Conservation (phyloP, 2,888 invertebrate genomes). For the Chrysolina oricalcia region DNA sequence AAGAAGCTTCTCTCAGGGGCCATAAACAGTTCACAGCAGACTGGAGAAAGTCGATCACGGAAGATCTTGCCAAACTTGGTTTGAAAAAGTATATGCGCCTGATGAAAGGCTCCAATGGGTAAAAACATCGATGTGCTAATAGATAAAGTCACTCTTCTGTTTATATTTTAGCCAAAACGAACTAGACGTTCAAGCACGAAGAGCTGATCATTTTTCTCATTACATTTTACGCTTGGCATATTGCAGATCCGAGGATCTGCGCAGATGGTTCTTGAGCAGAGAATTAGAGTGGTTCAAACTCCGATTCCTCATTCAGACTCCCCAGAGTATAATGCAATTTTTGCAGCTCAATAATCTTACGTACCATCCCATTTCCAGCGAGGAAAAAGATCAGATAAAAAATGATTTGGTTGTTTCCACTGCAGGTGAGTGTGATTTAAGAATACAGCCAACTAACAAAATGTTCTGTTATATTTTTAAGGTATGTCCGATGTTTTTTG, state of each 20-base stretch:
- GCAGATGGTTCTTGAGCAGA: slow-evolving; percentile 90
- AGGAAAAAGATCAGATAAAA: slow-evolving; percentile 79
- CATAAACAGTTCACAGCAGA: slow-evolving; percentile 79
- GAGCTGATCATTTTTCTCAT: slow-evolving; percentile 92
- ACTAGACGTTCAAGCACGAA: slow-evolving; percentile 78
- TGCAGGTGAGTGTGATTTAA: slow-evolving; percentile 67
- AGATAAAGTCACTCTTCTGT: neutral
- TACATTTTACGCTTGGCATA: slow-evolving; percentile 94
- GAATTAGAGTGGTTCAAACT: slow-evolving; percentile 93
- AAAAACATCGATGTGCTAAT: slow-evolving; percentile 8
- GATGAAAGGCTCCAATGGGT: slow-evolving; percentile 71
- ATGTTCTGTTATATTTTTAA: slow-evolving; percentile 47
- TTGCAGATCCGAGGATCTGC: slow-evolving; percentile 88
- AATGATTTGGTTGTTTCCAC: slow-evolving; percentile 78
- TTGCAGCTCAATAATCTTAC: slow-evolving; percentile 79
- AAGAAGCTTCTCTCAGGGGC: slow-evolving; percentile 81
- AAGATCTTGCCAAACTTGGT: slow-evolving; percentile 80
- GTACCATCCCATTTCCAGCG: slow-evolving; percentile 79
- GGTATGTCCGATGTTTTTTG: slow-evolving; percentile 75
- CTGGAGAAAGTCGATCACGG: slow-evolving; percentile 78
- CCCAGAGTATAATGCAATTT: slow-evolving; percentile 79
- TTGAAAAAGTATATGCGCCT: slow-evolving; percentile 79
- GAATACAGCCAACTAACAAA: neutral
- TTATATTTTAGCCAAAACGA: slow-evolving; percentile 74
- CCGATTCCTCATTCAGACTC: slow-evolving; percentile 79